phyloP scores from a whole-genome alignment of 2,797 vertebrate species.

The Sternotherus odoratus region DNA sequence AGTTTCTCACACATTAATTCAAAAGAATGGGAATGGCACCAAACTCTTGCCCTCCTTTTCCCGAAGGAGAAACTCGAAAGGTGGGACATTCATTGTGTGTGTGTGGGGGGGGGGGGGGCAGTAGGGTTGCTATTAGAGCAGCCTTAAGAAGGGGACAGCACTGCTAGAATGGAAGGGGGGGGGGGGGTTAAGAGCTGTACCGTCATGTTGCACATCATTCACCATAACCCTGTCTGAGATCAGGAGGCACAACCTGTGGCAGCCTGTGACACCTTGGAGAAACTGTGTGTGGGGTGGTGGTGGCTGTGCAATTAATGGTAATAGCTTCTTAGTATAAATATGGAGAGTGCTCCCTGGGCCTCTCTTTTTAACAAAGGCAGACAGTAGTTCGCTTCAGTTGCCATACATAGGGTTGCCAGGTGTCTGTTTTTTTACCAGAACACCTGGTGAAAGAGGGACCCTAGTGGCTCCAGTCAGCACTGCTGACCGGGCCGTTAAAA shows the following conservation, averaged over 20 bases:
- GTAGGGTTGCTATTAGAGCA: background rate
- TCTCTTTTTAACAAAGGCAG: background rate
- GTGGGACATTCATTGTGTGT: background rate
- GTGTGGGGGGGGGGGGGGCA: background rate
- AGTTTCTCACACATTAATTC: background rate
- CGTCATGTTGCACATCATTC: background rate
- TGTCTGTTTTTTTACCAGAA: too few relatives aligned
- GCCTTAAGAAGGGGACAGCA: background rate
- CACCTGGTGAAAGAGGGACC: too few relatives aligned
- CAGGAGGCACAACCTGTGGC: background rate
- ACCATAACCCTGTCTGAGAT: background rate
- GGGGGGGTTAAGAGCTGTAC: background rate
- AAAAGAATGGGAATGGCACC: background rate
- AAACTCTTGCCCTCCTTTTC: background rate
- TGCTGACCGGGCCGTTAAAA: too few relatives aligned
- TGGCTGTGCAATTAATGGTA: background rate
- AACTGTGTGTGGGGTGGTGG: background rate
- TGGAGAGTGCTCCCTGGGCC: background rate
- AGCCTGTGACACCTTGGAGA: background rate
- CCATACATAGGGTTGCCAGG: background rate
- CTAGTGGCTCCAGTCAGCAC: too few relatives aligned
- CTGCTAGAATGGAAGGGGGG: background rate
- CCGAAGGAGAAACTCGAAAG: background rate
- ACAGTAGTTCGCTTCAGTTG: background rate
- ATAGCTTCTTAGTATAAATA: background rate